A percentile compares a stretch with the other conserved stretches of the same genome.
Evolutionary conservation across 2,888 invertebrate species (phyloP).

Genomic region (Sphaerophoria rueppellii): DNA sequence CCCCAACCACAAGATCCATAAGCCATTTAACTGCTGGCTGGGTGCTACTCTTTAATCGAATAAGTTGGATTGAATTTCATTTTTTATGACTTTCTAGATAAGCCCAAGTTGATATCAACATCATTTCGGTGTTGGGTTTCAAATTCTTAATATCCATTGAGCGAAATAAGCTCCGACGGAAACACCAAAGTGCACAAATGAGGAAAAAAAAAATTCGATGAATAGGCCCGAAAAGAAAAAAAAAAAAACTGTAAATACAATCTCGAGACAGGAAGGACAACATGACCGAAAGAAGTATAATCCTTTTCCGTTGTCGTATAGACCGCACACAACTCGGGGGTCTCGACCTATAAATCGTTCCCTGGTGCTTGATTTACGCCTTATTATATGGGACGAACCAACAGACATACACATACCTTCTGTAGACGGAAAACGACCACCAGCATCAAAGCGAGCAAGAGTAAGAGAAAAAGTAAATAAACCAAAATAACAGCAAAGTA

Average conservation of each 20-base stretch:
- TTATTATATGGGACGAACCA: constrained; percentile 50
- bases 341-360: constrained; percentile 69
- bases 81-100: constrained; percentile 64
- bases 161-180: background rate
- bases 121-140: constrained; percentile 46
- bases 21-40: background rate
- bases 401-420: constrained; percentile 17
- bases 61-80: constrained; percentile 63
- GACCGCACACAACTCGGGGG: background rate
- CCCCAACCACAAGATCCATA: background rate
- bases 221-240: constrained; percentile 60
- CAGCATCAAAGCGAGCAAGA: constrained; percentile 2
- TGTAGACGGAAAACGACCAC: constrained; percentile 13
- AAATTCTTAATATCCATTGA: constrained; percentile 14
- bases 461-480: constrained; percentile 13
- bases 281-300: constrained; percentile 13
- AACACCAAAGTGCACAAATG: constrained; percentile 25
- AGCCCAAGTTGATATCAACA: constrained; percentile 44
- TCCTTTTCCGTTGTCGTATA: constrained; percentile 39
- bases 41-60: constrained; percentile 35
- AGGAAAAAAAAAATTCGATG: constrained; percentile 43
- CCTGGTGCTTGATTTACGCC: constrained; percentile 65
- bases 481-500: background rate
- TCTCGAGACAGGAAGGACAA: constrained; percentile 5
- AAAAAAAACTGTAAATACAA: constrained; percentile 18